Percentiles rank a stretch among this genome's conserved stretches.
Evolutionary conservation across 2,888 invertebrate genomes (phyloP).

Genomic region (Xestia ashworthii): DNA sequence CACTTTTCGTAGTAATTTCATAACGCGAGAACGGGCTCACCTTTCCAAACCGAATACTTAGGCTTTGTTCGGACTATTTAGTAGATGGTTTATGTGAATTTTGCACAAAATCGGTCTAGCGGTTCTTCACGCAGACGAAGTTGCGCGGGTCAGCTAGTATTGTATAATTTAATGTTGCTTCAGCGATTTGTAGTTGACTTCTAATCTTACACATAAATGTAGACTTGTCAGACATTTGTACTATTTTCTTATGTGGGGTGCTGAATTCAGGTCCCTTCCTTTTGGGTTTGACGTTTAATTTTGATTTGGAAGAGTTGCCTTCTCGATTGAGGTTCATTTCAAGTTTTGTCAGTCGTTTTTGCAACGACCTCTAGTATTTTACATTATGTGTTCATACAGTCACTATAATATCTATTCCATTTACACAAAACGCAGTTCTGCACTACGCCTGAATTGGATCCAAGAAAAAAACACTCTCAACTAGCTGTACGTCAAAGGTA

Average conservation of each 20-base stretch:
- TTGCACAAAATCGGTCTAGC: no score
- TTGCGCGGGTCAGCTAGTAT: no score
- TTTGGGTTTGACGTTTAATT: not conserved
- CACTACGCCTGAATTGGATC: not conserved
- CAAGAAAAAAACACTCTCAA: not conserved
- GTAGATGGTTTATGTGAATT: no score
- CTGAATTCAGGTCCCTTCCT: not conserved
- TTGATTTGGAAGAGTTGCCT: not conserved
- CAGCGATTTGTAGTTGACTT: not conserved
- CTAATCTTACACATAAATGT: constrained; percentile 9
- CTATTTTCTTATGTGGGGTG: not conserved
- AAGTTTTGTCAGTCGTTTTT: not conserved
- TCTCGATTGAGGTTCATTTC: not conserved
- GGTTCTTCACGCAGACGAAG: no score
- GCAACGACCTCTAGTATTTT: not conserved
- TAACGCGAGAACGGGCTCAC: no score
- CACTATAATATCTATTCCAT: not conserved
- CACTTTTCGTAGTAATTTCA: no score
- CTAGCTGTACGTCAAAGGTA: not conserved
- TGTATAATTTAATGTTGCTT: no score
- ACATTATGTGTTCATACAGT: not conserved
- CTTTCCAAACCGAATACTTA: no score
- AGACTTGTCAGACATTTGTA: not conserved
- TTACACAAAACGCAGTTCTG: not conserved
- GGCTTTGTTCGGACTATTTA: no score